These are phyloP conservation scores for Molossus alvarezi DNA, from an alignment of 2,797 vertebrate genomes.

Conservation along the genomic window DNA sequence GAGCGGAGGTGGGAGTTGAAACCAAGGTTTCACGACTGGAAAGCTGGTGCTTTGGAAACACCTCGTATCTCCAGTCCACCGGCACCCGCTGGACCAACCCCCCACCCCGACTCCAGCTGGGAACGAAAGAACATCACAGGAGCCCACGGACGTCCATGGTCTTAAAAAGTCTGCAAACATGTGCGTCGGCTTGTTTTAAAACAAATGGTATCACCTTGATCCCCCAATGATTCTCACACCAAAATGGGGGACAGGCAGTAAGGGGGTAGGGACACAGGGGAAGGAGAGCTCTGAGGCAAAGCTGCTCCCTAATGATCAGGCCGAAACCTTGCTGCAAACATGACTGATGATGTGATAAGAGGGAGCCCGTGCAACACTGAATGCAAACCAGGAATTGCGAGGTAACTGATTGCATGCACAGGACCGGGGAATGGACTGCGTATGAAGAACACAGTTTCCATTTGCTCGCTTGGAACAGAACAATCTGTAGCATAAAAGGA, in stretches of 20 bases:
- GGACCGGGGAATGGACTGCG: conserved; percentile 74
- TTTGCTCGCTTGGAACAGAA: conserved; percentile 72
- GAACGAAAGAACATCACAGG: neutral
- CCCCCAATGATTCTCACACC: conserved; percentile 62
- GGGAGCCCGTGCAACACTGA: conserved; percentile 50
- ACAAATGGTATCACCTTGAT: conserved; percentile 79
- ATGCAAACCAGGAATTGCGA: conserved; percentile 80
- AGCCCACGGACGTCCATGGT: conserved; percentile 57
- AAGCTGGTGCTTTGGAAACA: neutral
- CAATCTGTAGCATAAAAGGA: conserved; percentile 72
- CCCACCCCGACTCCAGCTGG: neutral
- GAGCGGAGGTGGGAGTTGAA: neutral
- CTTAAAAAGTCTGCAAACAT: conserved; percentile 72
- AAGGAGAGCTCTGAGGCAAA: conserved; percentile 68
- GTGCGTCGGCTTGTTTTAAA: conserved; percentile 72
- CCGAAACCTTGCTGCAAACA: conserved; percentile 68
- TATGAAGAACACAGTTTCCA: conserved; percentile 79
- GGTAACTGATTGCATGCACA: conserved; percentile 69
- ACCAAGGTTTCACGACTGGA: neutral
- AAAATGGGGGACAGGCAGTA: neutral
- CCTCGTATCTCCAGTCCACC: neutral
- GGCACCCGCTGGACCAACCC: neutral
- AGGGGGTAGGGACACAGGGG: neutral
- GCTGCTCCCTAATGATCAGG: conserved; percentile 66
- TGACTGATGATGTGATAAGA: conserved; percentile 81